Evolutionary conservation across 2,797 vertebrate species (phyloP).

Genomic region (Hydrocynus forskahlii): DNA sequence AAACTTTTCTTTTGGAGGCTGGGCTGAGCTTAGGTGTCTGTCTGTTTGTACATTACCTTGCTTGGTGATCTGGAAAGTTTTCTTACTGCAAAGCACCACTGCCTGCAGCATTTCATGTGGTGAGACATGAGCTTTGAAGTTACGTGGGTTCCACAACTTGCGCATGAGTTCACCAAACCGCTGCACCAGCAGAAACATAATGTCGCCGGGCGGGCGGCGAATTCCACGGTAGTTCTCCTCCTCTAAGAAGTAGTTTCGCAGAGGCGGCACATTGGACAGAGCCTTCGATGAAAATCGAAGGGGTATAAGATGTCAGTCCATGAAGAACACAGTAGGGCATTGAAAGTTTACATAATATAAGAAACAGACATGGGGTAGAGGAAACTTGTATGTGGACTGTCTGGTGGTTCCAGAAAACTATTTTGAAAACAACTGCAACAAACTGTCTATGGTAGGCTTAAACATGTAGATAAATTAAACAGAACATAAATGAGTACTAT

Average conservation of each 20-base stretch:
- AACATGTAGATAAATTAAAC: too few relatives aligned
- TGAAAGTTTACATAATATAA: too few relatives aligned
- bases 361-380: too few relatives aligned
- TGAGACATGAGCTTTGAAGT: constrained; percentile 97
- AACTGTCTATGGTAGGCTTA: too few relatives aligned
- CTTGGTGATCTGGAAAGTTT: constrained; percentile 98
- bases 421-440: too few relatives aligned
- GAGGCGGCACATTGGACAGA: constrained; percentile 92
- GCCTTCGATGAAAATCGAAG: constrained; percentile 72
- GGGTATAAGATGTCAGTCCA: too few relatives aligned
- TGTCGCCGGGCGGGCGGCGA: constrained; percentile 92
- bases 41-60: constrained; percentile 77
- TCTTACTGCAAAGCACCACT: constrained; percentile 97
- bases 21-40: background rate
- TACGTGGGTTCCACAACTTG: constrained; percentile 96
- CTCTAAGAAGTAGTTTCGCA: constrained; percentile 95
- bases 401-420: too few relatives aligned
- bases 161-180: constrained; percentile 97
- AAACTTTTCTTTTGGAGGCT: background rate
- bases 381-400: too few relatives aligned
- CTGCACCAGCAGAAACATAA: constrained; percentile 97
- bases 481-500: too few relatives aligned
- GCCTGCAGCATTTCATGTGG: constrained; percentile 99
- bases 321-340: too few relatives aligned
- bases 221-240: constrained; percentile 93